These are phyloP conservation scores for pig (Sus scrofa) DNA, from an alignment of 2,113 vertebrate genomes.

Conservation along the genomic window DNA sequence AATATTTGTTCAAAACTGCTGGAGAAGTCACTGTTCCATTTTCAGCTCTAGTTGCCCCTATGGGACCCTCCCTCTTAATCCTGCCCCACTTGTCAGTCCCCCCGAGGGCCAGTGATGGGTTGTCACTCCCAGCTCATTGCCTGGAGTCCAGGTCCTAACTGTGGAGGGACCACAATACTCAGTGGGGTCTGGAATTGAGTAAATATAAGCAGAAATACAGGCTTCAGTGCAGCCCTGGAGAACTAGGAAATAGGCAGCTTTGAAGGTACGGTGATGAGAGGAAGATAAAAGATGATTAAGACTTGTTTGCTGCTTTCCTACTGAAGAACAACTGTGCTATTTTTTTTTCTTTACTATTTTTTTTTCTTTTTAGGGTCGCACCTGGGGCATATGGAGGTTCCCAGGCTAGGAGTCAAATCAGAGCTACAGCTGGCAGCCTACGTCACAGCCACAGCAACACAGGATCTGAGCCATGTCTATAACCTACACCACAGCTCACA, in stretches of 20 bases:
- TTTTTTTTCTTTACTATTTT: constrained; percentile 39
- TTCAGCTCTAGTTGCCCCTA: not conserved
- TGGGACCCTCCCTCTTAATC: not conserved
- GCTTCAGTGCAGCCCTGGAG: not conserved
- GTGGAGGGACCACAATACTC: not conserved
- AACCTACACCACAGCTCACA: too few relatives aligned
- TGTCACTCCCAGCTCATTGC: not conserved
- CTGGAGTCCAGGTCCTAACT: not conserved
- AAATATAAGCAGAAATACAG: not conserved
- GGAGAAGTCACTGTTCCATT: not conserved
- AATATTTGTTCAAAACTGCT: not conserved
- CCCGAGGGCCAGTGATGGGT: not conserved
- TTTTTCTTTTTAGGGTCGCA: too few relatives aligned
- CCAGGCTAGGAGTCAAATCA: too few relatives aligned
- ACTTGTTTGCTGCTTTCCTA: not conserved
- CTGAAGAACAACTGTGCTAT: not conserved
- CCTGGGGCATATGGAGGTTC: too few relatives aligned
- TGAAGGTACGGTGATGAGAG: not conserved
- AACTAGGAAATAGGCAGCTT: not conserved
- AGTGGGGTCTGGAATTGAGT: not conserved
- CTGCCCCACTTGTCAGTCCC: too few relatives aligned
- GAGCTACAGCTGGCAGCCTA: too few relatives aligned
- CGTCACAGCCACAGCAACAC: too few relatives aligned
- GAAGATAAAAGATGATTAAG: not conserved
- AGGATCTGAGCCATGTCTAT: too few relatives aligned